Conservation (phyloP, 92 coral and sea anemone genomes). For the Parazoanthus darwini region DNA sequence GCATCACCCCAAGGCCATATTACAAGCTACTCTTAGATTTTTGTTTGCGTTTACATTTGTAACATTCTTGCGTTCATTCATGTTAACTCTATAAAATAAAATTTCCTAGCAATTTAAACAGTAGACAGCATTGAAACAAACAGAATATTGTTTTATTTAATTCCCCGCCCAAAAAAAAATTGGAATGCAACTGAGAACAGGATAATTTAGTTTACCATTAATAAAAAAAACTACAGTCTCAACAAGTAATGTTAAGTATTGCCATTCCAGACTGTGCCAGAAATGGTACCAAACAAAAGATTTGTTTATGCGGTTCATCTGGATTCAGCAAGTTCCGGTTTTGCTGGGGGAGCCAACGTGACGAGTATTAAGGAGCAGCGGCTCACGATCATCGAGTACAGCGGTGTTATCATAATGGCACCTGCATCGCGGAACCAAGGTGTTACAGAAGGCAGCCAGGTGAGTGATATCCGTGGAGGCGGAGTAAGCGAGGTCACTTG, state of each 20-base stretch:
- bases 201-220: too few species aligned
- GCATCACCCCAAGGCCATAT: too few species aligned
- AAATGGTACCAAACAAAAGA: constrained; percentile 65
- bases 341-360: constrained; percentile 82
- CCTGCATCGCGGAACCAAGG: constrained; percentile 64
- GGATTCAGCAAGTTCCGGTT: constrained; percentile 63
- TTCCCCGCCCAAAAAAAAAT: too few species aligned
- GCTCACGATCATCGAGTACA: constrained; percentile 84
- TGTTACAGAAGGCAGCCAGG: constrained; percentile 76
- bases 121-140: too few species aligned
- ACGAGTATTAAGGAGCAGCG: constrained; percentile 54
- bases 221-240: too few species aligned
- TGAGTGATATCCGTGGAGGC: constrained; percentile 28
- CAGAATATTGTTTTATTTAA: too few species aligned
- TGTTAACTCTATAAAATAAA: too few species aligned
- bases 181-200: too few species aligned
- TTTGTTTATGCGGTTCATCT: constrained; percentile 82
- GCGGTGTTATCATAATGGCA: constrained; percentile 85
- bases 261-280: constrained; percentile 70
- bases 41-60: too few species aligned
- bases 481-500: background rate
- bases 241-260: background rate
- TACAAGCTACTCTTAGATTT: too few species aligned
- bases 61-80: too few species aligned
- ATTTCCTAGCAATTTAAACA: too few species aligned